Conservation (phyloP, 1,140 invertebrate genomes). For the Lepidurus apus region DNA sequence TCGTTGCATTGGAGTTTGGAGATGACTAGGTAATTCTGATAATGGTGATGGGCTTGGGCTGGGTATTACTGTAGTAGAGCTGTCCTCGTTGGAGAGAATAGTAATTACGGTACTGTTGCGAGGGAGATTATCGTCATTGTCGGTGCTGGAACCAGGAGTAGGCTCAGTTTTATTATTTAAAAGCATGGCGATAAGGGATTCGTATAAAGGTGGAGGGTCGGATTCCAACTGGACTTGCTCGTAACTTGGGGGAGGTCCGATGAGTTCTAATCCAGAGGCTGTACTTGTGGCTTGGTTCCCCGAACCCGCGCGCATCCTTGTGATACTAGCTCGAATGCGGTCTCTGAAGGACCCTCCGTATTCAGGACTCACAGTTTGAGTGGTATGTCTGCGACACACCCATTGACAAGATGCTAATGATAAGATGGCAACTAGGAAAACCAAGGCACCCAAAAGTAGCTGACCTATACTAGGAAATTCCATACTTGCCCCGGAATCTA, state of each 20-base stretch:
- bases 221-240: background rate
- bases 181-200: background rate
- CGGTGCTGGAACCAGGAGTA: background rate
- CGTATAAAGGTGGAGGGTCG: background rate
- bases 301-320: background rate
- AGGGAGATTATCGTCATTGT: background rate
- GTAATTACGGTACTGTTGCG: background rate
- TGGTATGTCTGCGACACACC: background rate
- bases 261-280: background rate
- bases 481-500: background rate
- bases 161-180: background rate
- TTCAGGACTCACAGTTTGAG: background rate
- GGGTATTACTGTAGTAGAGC: background rate
- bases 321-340: background rate
- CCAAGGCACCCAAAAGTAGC: background rate
- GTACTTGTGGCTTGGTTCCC: background rate
- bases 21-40: background rate
- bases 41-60: background rate
- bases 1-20: background rate
- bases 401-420: conserved; percentile 7
- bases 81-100: background rate
- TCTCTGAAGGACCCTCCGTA: background rate
- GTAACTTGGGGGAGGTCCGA: background rate
- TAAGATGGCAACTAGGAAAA: background rate
- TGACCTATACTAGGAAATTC: background rate